Evolutionary conservation across 2,797 vertebrate species (phyloP), one percentile per base, ranked within the genome.

Genomic region (Cyprinodon diabolis): DNA sequence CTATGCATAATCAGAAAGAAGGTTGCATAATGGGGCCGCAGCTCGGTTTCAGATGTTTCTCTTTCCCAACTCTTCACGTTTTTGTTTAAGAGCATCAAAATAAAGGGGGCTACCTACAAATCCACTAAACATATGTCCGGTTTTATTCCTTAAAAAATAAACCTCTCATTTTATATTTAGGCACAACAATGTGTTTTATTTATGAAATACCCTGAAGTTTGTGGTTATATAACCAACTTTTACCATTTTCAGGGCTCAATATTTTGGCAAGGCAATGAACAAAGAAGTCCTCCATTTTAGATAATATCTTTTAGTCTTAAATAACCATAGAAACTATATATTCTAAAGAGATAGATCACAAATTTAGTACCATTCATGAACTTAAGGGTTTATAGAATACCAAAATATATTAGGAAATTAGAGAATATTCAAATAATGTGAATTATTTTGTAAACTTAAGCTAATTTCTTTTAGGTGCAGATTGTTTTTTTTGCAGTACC

Each of bases 381-480:
- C 21, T 45, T 7, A n/a, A 66, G 14, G 13, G 12, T 45, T 23
- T 11, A 65, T 15, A 23, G 1, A 23, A 66, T 47, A 23, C 23
- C 2, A 2, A 66, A 51, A 51, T 51, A 51, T 15, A 51, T 4
- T 17, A 66, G 14, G 14, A 47, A 13, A 23, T 13, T 47, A n/a
- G 1, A 37, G 6, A 21, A 23, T 65, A 23, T 47, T 23, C 45
- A 23, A 47, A 23, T 14, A 6, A 43, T 65, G 21, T 14, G 23
- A 13, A 66, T 66, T 66, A 66, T 66, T 23, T 47, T 66, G 60
- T 66, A 47, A 66, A 66, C 12, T 66, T 40, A 47, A 45, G 6
- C 1, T 43, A 4, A 47, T 15, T 66, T 23, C 5, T 63, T 43
- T 45, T 45, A 23, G 21, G n/a, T 65, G 6, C 40, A 65, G 12